Evolutionary conservation across 2,888 invertebrate genomes (phyloP), one percentile per base, ranked within the genome.

Genomic region (Holacanthella duospinosa): DNA sequence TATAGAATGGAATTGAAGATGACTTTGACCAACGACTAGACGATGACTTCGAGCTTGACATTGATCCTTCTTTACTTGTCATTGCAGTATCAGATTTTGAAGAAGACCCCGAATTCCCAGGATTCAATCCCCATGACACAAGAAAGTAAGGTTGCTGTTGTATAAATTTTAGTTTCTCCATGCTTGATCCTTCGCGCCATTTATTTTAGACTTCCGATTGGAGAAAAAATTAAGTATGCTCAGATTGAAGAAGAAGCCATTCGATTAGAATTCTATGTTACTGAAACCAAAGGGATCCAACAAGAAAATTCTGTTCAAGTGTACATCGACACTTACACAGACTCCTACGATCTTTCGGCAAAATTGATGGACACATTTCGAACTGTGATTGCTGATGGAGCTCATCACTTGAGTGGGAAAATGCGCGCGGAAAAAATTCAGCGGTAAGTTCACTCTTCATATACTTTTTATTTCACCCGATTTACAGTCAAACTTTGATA

Each of bases 371-470:
- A 77, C 1, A 82, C 82, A 55, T 79, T 82, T 0, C 77, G 72
- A 19, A 77, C 76, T 1, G 74, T 85, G 0, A 78, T 82, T 1
- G 71, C 77, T 0, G 79, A 79, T 1, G 83, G 81, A 0, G 78
- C 81, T 74, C 84, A 85, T 72, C 79, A 78, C 26, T 77, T 84
- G 55, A 84, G 83, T 0, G 83, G 83, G 65, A 78, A 83, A 66
- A 83, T 85, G 61, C 83, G 84, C 0, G 83, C 83, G 0, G 85
- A 85, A 74, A 82, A 82, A 68, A 79, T 80, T 64, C 66, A 77
- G 36, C 76, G 76, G 78, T 78, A 70, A 60, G 48, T 60, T n/a
- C n/a, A n/a, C n/a, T n/a, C n/a, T n/a, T n/a, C 21, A 43, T 53
- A 36, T 12, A 36, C 6, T 36, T 36, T 6, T 36, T 36, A 36